Base-by-base conservation (phyloP, 2,888 invertebrate species). In the Ashinkailepas kermadecensis region DNA sequence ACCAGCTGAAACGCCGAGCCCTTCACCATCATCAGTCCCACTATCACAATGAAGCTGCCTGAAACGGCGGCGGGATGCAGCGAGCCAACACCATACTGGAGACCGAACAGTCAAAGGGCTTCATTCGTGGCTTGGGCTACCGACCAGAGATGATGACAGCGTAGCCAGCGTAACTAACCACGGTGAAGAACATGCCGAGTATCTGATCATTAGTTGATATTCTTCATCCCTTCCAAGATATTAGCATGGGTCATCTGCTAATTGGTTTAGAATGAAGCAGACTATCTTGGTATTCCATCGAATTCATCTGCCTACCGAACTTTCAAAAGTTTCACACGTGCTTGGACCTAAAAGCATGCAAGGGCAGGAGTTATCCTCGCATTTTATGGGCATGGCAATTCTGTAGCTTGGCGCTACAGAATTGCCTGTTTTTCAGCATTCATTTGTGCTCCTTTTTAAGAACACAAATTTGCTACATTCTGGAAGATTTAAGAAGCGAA, bases 1-100 rank as follows among this genome's bases (percentile, higher is more conserved):
- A 70, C 70, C 70, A 70, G 70, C 54, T 70, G 70, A 18, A 39
- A 70, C 70, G 39, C 70, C 54, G 70, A 70, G 39, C 70, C 70
- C 54, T 70, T 70, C 70, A 70, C 70, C 70, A 70, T 70, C 70
- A 70, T 70, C 39, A 70, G 70, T 7, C 70, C 70, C 15, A 70
- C 70, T 13, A 70, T 18, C 70, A 70, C 70, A 3, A 70, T 70
- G 18, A 70, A 54, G 70, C 70, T 70, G 39, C 70, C 70, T 70
- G 67, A 23, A 67, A 15, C 15, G 64, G 64, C 18, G 18, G 21
- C 64, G 21, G 21, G 21, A 8, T 18, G 18, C 4, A 39, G 18
- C 64, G 15, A 64, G 18, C 8, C 15, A 18, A 8, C 64, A 8
- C 1, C 21, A 18, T 1, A 8, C 8, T 18, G 67, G 23, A 23